phyloP scores from a whole-genome alignment of 2,888 invertebrate genomes.

The Acleris laterana region DNA sequence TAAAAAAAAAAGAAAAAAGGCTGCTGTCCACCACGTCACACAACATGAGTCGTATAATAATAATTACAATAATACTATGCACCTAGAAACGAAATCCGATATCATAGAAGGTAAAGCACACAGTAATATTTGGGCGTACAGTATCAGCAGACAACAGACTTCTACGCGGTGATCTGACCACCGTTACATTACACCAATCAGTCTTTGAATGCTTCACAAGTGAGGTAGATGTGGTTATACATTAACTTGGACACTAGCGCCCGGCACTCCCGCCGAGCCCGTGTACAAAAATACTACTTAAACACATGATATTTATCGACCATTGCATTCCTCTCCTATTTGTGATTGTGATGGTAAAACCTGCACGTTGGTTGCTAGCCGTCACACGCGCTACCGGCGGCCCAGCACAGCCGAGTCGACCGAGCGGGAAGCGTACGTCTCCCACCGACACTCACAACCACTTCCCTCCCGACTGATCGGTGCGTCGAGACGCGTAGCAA shows the following conservation, averaged over 20 bases:
- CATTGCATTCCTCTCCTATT: conserved; percentile 60
- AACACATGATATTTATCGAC: conserved; percentile 60
- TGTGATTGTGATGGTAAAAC: conserved; percentile 32
- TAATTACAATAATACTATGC: conserved; percentile 34
- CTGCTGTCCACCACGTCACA: conserved; percentile 68
- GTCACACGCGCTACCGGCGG: neutral
- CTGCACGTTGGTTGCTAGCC: neutral
- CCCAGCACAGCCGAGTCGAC: neutral
- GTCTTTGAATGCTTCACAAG: conserved; percentile 72
- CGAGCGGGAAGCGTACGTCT: neutral
- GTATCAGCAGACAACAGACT: conserved; percentile 76
- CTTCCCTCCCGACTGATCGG: neutral
- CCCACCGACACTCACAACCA: neutral
- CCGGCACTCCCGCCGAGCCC: conserved; percentile 45
- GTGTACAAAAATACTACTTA: conserved; percentile 69
- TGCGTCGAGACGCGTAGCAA: neutral
- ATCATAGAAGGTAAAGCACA: conserved; percentile 38
- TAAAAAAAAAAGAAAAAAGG: conserved; percentile 61
- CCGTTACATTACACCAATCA: conserved; percentile 72
- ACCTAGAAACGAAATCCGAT: conserved; percentile 39
- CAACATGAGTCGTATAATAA: conserved; percentile 44
- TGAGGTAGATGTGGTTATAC: conserved; percentile 75
- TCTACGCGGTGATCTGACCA: conserved; percentile 79
- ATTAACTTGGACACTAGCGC: conserved; percentile 57
- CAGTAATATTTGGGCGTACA: conserved; percentile 43